Evolutionary conservation across 2,113 vertebrate species (phyloP).

Genomic region (Balaeniceps rex): DNA sequence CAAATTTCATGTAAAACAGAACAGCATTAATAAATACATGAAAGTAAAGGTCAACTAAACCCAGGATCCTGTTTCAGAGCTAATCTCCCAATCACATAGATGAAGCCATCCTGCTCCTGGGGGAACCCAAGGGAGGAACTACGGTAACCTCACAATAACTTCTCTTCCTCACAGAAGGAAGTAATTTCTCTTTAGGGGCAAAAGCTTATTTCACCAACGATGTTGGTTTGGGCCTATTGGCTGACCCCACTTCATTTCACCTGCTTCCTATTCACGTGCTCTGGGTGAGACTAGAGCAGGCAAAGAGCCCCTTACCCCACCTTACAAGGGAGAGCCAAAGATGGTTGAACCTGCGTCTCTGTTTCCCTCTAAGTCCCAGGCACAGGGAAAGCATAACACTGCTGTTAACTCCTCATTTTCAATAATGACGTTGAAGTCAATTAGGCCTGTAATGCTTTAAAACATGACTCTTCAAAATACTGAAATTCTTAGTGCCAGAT

Average conservation of each 20-base stretch:
- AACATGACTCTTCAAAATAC: neutral
- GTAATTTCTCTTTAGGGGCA: neutral
- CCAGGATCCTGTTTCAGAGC: neutral
- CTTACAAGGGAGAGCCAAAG: neutral
- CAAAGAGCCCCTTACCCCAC: neutral
- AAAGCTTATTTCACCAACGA: fast-evolving
- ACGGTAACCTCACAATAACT: neutral
- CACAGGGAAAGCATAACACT: neutral
- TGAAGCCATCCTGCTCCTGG: neutral
- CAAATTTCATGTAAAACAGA: neutral
- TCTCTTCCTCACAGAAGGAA: neutral
- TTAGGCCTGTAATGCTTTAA: neutral
- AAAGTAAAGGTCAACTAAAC: neutral
- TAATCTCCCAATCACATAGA: too few species aligned
- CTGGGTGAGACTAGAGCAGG: neutral
- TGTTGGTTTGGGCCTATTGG: neutral
- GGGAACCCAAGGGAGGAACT: neutral
- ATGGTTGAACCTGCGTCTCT: neutral
- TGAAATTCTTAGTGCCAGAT: neutral
- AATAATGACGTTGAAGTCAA: neutral
- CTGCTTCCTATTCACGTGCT: neutral
- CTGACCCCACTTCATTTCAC: neutral
- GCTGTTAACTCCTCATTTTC: neutral
- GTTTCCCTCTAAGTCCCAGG: neutral
- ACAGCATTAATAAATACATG: neutral